phyloP scores from a whole-genome alignment of 2,797 vertebrate species.

The Fundulus diaphanus region DNA sequence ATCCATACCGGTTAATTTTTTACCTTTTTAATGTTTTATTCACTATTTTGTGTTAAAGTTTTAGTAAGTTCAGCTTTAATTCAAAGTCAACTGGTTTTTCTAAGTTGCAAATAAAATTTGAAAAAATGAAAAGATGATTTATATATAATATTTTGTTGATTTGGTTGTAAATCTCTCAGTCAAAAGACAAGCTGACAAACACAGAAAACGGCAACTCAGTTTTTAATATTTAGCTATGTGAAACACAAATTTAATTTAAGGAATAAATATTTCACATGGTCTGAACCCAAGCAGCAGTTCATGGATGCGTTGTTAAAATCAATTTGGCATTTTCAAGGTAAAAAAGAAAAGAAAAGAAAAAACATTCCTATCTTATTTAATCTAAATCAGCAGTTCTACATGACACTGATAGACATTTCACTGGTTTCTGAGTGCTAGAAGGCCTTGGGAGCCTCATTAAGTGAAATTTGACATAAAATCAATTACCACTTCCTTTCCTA shows the following conservation, averaged over 20 bases:
- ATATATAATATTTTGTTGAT: too few relatives aligned
- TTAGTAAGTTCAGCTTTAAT: neutral
- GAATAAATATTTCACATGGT: neutral
- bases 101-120: neutral
- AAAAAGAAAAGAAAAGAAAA: neutral
- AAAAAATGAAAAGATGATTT: too few relatives aligned
- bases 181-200: too few relatives aligned
- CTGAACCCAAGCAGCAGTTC: neutral
- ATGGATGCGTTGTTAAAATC: neutral
- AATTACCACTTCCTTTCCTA: neutral
- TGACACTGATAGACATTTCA: neutral
- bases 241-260: neutral
- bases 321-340: neutral
- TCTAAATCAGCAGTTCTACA: neutral
- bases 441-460: neutral
- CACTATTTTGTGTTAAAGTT: neutral
- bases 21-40: neutral
- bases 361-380: neutral
- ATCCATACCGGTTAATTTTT: neutral
- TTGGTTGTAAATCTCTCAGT: too few relatives aligned
- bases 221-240: neutral
- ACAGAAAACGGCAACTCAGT: too few relatives aligned
- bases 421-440: neutral
- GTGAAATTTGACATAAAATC: conserved; percentile 1
- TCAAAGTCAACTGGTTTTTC: neutral